These are phyloP conservation scores for Matsumyia berberina DNA, from an alignment of 2,888 invertebrate species.

Conservation along the genomic window DNA sequence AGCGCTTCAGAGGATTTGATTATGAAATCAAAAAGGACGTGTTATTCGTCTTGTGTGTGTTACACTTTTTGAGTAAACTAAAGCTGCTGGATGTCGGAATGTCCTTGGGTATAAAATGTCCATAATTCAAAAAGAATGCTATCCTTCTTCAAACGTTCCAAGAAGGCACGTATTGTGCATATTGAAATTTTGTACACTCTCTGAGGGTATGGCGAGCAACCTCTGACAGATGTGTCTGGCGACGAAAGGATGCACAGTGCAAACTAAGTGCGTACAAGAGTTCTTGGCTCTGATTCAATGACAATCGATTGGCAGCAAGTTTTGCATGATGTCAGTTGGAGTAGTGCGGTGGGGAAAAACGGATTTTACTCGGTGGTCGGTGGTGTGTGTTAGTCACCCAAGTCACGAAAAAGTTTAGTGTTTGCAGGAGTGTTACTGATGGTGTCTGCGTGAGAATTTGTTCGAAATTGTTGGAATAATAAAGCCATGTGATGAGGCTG, in stretches of 20 bases:
- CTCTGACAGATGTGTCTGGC: conserved; percentile 13
- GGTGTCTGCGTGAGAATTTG: conserved; percentile 5
- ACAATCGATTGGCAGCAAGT: conserved; percentile 10
- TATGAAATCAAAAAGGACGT: conserved; percentile 5
- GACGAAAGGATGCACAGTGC: conserved; percentile 13
- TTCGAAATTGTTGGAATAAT: conserved; percentile 8
- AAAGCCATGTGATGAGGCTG: background rate
- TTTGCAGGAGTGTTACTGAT: conserved; percentile 2
- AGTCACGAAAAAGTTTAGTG: background rate
- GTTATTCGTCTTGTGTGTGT: background rate
- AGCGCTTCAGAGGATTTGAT: background rate
- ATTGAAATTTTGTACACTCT: background rate
- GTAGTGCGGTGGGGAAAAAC: background rate
- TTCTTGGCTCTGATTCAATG: conserved; percentile 37
- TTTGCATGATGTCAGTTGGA: conserved; percentile 38
- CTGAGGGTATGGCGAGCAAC: background rate
- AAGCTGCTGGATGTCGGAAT: background rate
- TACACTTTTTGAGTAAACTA: background rate
- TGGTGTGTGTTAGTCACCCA: conserved; percentile 12
- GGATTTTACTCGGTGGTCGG: conserved; percentile 3
- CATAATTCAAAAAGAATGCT: background rate
- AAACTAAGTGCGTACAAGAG: conserved; percentile 2
- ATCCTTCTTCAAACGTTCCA: background rate
- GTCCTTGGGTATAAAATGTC: background rate
- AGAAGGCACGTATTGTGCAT: conserved; percentile 10